phyloP scores from a whole-genome alignment of 2,113 vertebrate species.

The Empidonax alnorum region DNA sequence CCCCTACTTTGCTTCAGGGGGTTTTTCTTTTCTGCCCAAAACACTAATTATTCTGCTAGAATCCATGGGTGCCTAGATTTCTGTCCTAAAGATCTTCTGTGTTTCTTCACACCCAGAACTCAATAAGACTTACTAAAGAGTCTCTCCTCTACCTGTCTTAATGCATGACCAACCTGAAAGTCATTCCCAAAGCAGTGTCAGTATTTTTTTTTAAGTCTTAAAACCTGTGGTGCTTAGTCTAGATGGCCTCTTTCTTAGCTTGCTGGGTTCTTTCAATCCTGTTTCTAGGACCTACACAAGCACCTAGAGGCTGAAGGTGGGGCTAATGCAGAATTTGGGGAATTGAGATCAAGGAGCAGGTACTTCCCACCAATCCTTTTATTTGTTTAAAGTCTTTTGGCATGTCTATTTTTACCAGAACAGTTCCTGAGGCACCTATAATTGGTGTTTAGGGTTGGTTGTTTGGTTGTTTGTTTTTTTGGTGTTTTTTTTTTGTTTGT shows the following conservation, averaged over 20 bases:
- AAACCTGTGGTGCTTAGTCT: background rate
- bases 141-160: background rate
- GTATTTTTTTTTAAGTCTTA: background rate
- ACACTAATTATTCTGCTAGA: background rate
- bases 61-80: background rate
- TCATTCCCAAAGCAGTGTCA: background rate
- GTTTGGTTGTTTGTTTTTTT: too few relatives aligned
- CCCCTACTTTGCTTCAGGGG: background rate
- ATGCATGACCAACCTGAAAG: background rate
- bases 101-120: background rate
- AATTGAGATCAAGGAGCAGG: background rate
- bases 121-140: background rate
- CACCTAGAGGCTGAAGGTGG: background rate
- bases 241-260: background rate
- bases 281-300: background rate
- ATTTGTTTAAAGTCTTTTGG: background rate
- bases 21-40: background rate
- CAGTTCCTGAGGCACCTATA: background rate
- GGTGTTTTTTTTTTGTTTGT: too few relatives aligned
- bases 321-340: background rate
- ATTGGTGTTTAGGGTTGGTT: background rate
- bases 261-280: background rate
- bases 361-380: background rate
- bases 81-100: background rate
- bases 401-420: background rate